Conservation (phyloP, 30 jellyfish, hydroid and myxozoan genomes). For the Hydra vulgaris region DNA sequence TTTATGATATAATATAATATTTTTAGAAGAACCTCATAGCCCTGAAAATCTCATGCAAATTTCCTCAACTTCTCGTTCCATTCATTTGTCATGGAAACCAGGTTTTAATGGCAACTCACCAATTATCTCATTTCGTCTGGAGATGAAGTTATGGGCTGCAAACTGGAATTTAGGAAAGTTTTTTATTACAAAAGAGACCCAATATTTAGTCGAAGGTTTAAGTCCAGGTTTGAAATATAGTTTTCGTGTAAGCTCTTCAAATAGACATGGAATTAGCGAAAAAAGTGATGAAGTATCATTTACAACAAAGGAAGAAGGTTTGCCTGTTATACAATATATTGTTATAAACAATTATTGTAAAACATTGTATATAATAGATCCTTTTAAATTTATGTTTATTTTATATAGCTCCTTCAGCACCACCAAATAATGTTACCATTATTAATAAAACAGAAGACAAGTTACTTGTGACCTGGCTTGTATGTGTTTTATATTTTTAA, state of each 20-base stretch:
- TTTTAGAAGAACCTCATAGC: slow-evolving; percentile 37
- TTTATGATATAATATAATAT: no score
- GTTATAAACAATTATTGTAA: not conserved
- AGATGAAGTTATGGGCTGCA: slow-evolving; percentile 28
- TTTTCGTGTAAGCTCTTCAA: slow-evolving; percentile 47
- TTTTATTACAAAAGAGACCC: slow-evolving; percentile 29
- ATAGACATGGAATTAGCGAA: slow-evolving; percentile 51
- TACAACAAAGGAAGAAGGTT: slow-evolving; percentile 85
- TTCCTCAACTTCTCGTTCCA: slow-evolving; percentile 43
- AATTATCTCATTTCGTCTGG: slow-evolving; percentile 36
- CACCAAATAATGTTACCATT: slow-evolving; percentile 61
- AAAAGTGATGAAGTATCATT: slow-evolving; percentile 38
- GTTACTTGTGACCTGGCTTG: slow-evolving; percentile 64
- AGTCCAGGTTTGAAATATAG: slow-evolving; percentile 51
- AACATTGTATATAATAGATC: no score
- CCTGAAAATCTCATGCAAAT: slow-evolving; percentile 24
- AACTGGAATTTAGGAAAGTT: slow-evolving; percentile 25
- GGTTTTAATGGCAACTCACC: slow-evolving; percentile 58
- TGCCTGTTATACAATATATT: not conserved
- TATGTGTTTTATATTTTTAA: slow-evolving; percentile 4
- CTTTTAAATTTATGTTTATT: no score
- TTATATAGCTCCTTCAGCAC: slow-evolving; percentile 60
- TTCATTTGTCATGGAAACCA: slow-evolving; percentile 49
- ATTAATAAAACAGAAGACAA: slow-evolving; percentile 41
- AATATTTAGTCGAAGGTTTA: slow-evolving; percentile 19